Conservation (phyloP, 2,797 vertebrate genomes). For the Leucoraja ocellata region DNA sequence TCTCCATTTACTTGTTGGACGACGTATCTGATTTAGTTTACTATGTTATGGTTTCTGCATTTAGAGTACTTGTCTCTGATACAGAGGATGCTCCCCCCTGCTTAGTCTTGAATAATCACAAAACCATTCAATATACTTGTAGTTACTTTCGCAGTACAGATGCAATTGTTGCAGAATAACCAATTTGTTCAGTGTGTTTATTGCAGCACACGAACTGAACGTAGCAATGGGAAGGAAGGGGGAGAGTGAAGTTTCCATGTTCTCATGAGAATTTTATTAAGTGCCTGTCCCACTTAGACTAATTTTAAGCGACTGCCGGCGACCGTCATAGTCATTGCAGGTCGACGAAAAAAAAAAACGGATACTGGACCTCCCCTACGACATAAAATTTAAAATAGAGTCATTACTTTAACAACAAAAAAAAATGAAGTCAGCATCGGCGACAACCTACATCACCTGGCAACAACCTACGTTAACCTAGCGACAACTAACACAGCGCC, state of each 20-base stretch:
- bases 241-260: background rate
- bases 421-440: too few species aligned
- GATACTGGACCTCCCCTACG: too few species aligned
- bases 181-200: background rate
- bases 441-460: too few species aligned
- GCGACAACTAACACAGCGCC: too few species aligned
- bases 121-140: background rate
- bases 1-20: background rate
- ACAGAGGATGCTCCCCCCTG: too few species aligned
- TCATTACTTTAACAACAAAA: too few species aligned
- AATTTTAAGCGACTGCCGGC: too few species aligned
- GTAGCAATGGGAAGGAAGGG: background rate
- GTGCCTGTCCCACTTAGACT: too few species aligned
- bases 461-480: too few species aligned
- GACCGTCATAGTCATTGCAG: too few species aligned
- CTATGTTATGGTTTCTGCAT: background rate
- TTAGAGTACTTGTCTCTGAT: background rate
- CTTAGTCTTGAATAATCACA: background rate
- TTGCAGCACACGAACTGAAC: background rate
- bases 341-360: too few species aligned
- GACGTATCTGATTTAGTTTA: background rate
- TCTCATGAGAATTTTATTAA: background rate
- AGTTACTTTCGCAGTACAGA: background rate
- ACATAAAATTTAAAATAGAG: too few species aligned
- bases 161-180: background rate